phyloP scores from a whole-genome alignment of 2,888 invertebrate genomes.

The Tupiocoris notatus region DNA sequence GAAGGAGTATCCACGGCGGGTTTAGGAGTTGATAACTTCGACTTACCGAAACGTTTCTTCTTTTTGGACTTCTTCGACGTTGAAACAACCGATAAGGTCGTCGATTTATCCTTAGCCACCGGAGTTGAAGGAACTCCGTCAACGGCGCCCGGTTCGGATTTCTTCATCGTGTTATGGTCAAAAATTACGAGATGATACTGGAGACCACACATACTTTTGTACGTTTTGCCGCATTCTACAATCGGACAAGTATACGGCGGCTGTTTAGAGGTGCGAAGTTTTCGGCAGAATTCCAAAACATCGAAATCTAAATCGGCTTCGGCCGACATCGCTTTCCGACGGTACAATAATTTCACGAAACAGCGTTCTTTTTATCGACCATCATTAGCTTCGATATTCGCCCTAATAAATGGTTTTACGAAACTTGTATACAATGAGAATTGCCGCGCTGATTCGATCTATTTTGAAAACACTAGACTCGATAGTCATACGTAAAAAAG shows the following conservation, averaged over 20 bases:
- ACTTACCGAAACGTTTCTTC: constrained; percentile 16
- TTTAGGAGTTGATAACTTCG: constrained; percentile 4
- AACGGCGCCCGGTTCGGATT: constrained; percentile 44
- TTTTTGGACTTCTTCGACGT: constrained; percentile 29
- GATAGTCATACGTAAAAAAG: no score
- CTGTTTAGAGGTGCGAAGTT: constrained; percentile 72
- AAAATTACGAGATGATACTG: constrained; percentile 83
- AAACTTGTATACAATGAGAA: no score
- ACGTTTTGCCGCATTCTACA: constrained; percentile 78
- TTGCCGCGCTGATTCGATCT: no score
- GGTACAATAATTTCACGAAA: no score
- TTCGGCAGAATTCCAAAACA: constrained; percentile 80
- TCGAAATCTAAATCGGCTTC: constrained; percentile 69
- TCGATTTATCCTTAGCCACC: not conserved
- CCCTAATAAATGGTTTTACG: no score
- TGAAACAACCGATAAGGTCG: not conserved
- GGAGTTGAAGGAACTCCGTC: constrained; percentile 66
- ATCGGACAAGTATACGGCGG: constrained; percentile 87
- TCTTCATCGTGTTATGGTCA: constrained; percentile 71
- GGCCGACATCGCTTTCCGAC: constrained; percentile 8
- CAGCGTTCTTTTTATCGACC: no score
- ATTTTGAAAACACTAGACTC: no score
- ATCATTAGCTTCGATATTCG: no score
- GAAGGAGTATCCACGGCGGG: constrained; percentile 15
- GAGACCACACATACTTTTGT: constrained; percentile 81